These are phyloP conservation scores for Cheilosia impressa DNA, from an alignment of 2,888 invertebrate genomes.

Conservation along the genomic window DNA sequence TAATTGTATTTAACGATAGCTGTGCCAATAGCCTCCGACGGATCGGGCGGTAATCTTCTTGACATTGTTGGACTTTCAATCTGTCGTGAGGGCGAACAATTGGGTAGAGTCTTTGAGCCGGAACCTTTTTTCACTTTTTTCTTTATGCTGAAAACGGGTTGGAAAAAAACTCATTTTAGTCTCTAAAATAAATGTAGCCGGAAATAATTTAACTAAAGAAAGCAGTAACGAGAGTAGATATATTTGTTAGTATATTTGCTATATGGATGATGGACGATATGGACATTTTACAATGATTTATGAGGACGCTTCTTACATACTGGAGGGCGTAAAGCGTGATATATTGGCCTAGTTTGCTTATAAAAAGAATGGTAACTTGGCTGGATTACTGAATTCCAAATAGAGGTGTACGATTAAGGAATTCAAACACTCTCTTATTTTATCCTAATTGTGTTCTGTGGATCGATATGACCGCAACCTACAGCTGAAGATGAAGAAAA, in stretches of 20 bases:
- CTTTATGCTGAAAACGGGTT: slow-evolving; percentile 87
- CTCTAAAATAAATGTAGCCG: not conserved
- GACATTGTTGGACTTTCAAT: slow-evolving; percentile 91
- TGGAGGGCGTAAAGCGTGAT: not conserved
- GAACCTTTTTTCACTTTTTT: slow-evolving; percentile 93
- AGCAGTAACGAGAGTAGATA: slow-evolving; percentile 16
- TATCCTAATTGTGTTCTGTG: no score
- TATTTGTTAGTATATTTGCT: not conserved
- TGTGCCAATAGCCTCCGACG: slow-evolving; percentile 93
- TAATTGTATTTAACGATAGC: slow-evolving; percentile 98
- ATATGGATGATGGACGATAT: slow-evolving; percentile 2
- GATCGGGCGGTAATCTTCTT: slow-evolving; percentile 90
- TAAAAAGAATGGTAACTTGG: no score
- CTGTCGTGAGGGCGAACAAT: slow-evolving; percentile 92
- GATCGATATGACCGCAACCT: no score
- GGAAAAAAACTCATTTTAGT: not conserved
- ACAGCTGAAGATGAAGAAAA: no score
- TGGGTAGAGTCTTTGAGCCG: slow-evolving; percentile 93
- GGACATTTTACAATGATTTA: slow-evolving; percentile 3
- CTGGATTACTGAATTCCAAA: no score
- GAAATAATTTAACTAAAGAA: not conserved
- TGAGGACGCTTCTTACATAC: not conserved
- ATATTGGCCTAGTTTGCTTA: not conserved
- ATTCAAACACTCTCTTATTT: no score
- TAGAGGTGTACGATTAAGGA: no score